Percentiles rank a stretch among this genome's conserved stretches.
phyloP scores from a whole-genome alignment of 2,797 vertebrate genomes.

The Nyctalus aviator region DNA sequence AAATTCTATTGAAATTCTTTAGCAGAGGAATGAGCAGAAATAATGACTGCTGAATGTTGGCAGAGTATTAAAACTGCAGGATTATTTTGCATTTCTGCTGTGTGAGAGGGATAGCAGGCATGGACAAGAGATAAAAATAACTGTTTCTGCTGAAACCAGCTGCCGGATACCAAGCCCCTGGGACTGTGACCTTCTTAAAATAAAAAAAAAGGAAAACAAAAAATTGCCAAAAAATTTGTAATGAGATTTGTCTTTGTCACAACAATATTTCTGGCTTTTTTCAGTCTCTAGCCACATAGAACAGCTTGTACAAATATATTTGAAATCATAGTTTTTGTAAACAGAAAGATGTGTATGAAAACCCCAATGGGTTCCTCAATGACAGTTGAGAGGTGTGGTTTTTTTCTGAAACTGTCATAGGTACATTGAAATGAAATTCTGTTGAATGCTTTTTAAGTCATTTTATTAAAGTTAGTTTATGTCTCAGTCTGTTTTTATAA shows the following conservation, averaged over 20 bases:
- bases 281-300: constrained; percentile 25
- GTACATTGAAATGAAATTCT: constrained; percentile 39
- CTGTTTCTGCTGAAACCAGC: constrained; percentile 8
- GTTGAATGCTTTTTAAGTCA: neutral
- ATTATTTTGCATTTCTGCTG: neutral
- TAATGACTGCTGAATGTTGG: neutral
- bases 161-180: constrained; percentile 49
- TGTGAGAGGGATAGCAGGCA: neutral
- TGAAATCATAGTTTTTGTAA: constrained; percentile 39
- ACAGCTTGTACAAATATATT: constrained; percentile 61
- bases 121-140: constrained; percentile 38
- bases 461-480: neutral
- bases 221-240: constrained; percentile 51
- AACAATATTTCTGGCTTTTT: constrained; percentile 69
- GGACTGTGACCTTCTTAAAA: constrained; percentile 74
- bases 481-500: constrained; percentile 39
- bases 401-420: neutral
- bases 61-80: neutral
- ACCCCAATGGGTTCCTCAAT: constrained; percentile 23
- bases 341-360: constrained; percentile 41
- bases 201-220: constrained; percentile 46
- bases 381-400: neutral
- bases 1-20: neutral
- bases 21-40: neutral
- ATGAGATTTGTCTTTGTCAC: constrained; percentile 56